phyloP scores from a whole-genome alignment of 1,140 invertebrate species.

The Bicyclus anynana region DNA sequence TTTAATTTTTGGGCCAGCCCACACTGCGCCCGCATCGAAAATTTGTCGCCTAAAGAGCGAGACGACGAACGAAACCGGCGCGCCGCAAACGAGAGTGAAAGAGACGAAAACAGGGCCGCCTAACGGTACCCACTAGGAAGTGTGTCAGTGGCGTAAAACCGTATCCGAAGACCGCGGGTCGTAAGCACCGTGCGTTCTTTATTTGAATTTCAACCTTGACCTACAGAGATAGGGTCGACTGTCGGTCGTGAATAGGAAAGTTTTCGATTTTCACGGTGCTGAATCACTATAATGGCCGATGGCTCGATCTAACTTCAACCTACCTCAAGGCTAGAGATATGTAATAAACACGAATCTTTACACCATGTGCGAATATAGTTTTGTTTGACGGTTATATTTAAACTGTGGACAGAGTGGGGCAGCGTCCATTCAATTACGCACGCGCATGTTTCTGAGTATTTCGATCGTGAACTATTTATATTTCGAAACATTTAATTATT shows the following conservation, averaged over 20 bases:
- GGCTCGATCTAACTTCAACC: conserved; percentile 63
- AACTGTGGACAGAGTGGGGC: too few species aligned
- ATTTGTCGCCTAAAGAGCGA: conserved; percentile 63
- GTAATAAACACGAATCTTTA: conserved; percentile 2
- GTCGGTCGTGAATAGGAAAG: conserved; percentile 32
- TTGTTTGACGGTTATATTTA: too few species aligned
- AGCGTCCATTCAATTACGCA: too few species aligned
- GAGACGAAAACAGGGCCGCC: conserved; percentile 67
- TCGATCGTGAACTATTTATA: too few species aligned
- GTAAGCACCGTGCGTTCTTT: conserved; percentile 32
- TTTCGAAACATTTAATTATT: too few species aligned
- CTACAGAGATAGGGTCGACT: conserved; percentile 39
- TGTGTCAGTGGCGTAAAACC: conserved; percentile 71
- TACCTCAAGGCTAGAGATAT: conserved; percentile 63
- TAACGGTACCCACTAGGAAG: conserved; percentile 71
- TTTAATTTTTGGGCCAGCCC: conserved; percentile 68
- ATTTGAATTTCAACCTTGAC: conserved; percentile 59
- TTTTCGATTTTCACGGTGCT: conserved; percentile 75
- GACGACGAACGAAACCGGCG: conserved; percentile 31
- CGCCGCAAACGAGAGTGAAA: conserved; percentile 61
- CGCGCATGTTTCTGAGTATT: too few species aligned
- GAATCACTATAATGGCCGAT: conserved; percentile 65
- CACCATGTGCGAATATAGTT: background rate
- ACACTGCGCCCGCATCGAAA: conserved; percentile 70
- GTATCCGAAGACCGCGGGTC: conserved; percentile 36